These are phyloP conservation scores for Pseudoatta argentina DNA, from an alignment of 1,140 invertebrate genomes.

Conservation along the genomic window DNA sequence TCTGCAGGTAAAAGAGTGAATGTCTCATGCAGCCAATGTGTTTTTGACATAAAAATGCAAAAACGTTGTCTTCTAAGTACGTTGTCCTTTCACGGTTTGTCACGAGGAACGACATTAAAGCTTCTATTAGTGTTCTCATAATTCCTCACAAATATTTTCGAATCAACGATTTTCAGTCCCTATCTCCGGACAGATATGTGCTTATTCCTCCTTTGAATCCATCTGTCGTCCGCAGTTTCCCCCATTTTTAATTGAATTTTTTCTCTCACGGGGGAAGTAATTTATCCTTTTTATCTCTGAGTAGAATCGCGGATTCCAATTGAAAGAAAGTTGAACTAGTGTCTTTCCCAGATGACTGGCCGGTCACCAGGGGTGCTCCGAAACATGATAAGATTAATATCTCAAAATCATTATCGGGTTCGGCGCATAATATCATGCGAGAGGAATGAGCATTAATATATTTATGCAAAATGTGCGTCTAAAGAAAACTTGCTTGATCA, in stretches of 20 bases:
- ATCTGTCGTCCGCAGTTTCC: conserved; percentile 76
- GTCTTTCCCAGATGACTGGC: conserved; percentile 74
- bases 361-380: conserved; percentile 68
- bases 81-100: conserved; percentile 20
- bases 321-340: conserved; percentile 77
- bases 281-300: conserved; percentile 77
- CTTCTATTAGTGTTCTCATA: conserved; percentile 37
- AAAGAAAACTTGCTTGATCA: background rate
- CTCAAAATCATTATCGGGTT: conserved; percentile 55
- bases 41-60: conserved; percentile 41
- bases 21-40: background rate
- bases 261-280: conserved; percentile 73
- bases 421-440: conserved; percentile 26
- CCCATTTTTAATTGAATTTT: conserved; percentile 79
- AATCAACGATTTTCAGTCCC: conserved; percentile 57
- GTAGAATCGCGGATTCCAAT: conserved; percentile 77
- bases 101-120: conserved; percentile 43
- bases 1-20: background rate
- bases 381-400: conserved; percentile 68
- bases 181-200: conserved; percentile 61
- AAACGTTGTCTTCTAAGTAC: conserved; percentile 28
- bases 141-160: conserved; percentile 59
- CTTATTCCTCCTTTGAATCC: conserved; percentile 75
- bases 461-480: background rate
- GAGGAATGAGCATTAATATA: background rate